These are phyloP conservation scores for Coreoperca whiteheadi DNA, from an alignment of 2,113 vertebrate species.

Conservation along the genomic window DNA sequence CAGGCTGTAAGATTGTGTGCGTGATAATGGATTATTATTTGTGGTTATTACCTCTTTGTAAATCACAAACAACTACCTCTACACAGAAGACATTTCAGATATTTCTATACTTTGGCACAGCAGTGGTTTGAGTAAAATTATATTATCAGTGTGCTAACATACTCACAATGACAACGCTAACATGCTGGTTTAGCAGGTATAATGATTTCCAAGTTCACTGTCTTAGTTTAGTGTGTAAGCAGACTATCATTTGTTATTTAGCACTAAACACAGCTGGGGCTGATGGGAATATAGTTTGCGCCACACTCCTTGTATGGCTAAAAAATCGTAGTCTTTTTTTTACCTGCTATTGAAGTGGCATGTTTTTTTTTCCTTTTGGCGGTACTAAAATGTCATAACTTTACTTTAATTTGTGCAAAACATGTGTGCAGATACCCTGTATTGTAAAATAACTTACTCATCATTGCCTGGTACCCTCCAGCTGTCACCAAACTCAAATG, in stretches of 20 bases:
- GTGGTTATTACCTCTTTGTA: not conserved
- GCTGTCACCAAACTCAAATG: conserved; percentile 83
- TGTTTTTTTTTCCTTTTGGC: not conserved
- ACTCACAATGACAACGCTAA: not conserved
- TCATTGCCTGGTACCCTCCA: conserved; percentile 77
- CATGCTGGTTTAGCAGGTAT: not conserved
- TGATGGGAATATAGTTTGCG: not conserved
- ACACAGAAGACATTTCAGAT: not conserved
- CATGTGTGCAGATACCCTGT: not conserved
- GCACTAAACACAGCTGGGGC: not conserved
- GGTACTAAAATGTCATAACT: not conserved
- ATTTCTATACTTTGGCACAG: not conserved
- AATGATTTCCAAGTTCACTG: not conserved
- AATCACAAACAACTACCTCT: not conserved
- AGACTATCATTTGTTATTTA: not conserved
- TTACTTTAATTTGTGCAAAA: not conserved
- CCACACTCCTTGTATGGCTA: not conserved
- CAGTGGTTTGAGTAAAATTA: not conserved
- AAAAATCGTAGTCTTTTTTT: not conserved
- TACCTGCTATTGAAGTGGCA: not conserved
- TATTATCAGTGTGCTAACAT: not conserved
- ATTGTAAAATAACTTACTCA: conserved; percentile 69
- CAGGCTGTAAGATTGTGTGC: not conserved
- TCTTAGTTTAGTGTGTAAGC: not conserved
- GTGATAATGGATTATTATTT: not conserved